Conservation (phyloP, 2,888 invertebrate species). For the Sesia bembeciformis region DNA sequence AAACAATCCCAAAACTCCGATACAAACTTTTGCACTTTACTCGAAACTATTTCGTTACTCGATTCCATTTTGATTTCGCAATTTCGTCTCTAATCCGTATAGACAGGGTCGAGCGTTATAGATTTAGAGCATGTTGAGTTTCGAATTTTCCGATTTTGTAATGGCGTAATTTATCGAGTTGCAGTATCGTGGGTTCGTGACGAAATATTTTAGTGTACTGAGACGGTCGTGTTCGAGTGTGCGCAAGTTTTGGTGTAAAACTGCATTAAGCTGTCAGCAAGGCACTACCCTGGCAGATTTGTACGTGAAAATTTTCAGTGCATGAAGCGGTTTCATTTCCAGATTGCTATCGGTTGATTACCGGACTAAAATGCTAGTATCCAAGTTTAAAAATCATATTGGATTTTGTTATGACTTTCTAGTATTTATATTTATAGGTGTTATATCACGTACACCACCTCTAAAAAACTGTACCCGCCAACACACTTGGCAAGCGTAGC, state of each 20-base stretch:
- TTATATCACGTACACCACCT: too few relatives aligned
- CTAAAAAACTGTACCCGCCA: too few relatives aligned
- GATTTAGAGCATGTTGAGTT: constrained; percentile 5
- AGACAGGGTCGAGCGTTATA: too few relatives aligned
- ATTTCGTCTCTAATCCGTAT: too few relatives aligned
- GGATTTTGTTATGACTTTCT: too few relatives aligned
- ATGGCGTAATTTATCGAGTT: constrained; percentile 43
- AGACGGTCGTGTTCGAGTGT: constrained; percentile 24
- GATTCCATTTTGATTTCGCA: constrained; percentile 6
- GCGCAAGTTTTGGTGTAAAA: constrained; percentile 46
- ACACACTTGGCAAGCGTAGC: too few relatives aligned
- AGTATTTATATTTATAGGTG: too few relatives aligned
- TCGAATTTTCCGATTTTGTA: constrained; percentile 14
- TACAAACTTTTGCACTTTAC: neutral
- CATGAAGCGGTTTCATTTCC: neutral
- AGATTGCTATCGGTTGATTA: neutral
- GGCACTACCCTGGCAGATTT: constrained; percentile 1
- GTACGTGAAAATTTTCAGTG: constrained; percentile 11
- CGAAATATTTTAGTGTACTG: constrained; percentile 36
- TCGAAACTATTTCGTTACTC: neutral
- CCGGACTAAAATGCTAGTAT: too few relatives aligned
- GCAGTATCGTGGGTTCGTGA: constrained; percentile 27
- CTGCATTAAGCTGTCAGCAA: constrained; percentile 20
- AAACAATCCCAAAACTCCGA: neutral
- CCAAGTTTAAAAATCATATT: too few relatives aligned